Percentiles rank a stretch among this genome's conserved stretches.
Evolutionary conservation across 2,113 vertebrate species (phyloP).

Genomic region (Pteruthius melanotis): DNA sequence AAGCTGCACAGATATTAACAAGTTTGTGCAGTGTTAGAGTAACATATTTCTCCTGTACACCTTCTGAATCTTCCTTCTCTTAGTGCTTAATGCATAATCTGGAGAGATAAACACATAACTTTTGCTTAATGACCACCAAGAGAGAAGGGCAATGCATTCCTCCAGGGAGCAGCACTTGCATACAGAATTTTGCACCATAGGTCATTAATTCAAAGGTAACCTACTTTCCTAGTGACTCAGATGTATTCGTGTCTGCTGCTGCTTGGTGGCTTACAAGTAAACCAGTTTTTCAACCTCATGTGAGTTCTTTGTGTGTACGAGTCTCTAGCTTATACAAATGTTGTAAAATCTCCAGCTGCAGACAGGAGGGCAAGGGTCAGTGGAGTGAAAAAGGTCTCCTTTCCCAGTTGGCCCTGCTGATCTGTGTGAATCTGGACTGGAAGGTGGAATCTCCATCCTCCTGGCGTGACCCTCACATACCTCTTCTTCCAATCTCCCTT

Average conservation of each 20-base stretch:
- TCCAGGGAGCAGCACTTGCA: rapidly evolving
- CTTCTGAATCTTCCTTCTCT: not conserved
- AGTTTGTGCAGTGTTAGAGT: not conserved
- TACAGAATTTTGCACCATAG: not conserved
- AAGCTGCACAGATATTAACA: not conserved
- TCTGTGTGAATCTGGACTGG: not conserved
- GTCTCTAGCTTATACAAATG: not conserved
- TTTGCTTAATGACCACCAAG: not conserved
- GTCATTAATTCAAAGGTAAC: not conserved
- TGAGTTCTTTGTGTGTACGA: not conserved
- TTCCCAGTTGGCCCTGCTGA: not conserved
- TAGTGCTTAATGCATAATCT: not conserved
- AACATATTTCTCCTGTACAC: not conserved
- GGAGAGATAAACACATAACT: not conserved
- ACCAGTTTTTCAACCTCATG: not conserved
- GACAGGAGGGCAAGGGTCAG: not conserved
- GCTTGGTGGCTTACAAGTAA: not conserved
- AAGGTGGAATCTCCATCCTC: not conserved
- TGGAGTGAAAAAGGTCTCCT: rapidly evolving
- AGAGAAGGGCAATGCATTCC: not conserved
- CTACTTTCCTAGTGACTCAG: not conserved
- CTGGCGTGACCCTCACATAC: not conserved
- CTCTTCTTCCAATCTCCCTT: not conserved
- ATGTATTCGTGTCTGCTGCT: not conserved
- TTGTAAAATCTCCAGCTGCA: not conserved